These are phyloP conservation scores for Halichoeres trimaculatus DNA, from an alignment of 2,113 vertebrate genomes.

Conservation along the genomic window DNA sequence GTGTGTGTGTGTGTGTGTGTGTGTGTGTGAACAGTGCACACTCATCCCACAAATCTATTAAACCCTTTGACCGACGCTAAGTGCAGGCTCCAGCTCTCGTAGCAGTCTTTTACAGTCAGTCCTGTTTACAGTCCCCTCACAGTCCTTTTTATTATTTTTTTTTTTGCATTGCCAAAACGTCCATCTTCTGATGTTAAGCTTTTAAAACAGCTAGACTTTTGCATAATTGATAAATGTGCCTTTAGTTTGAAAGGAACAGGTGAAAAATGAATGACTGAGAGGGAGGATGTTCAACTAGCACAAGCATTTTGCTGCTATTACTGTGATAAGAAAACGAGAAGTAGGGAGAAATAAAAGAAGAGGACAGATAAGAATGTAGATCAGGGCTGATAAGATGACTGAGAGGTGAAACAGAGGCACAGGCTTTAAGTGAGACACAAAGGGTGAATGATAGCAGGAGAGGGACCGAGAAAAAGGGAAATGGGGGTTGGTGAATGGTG, in stretches of 20 bases:
- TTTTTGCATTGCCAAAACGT: constrained; percentile 12
- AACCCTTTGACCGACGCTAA: constrained; percentile 60
- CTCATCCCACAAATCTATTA: constrained; percentile 56
- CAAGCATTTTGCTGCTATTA: constrained; percentile 9
- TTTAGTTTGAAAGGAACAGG: constrained; percentile 58
- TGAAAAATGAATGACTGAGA: constrained; percentile 42
- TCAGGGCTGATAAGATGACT: not conserved
- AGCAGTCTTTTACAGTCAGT: constrained; percentile 65
- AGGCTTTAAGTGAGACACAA: constrained; percentile 43
- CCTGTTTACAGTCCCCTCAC: constrained; percentile 50
- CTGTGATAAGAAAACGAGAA: not conserved
- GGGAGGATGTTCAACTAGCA: constrained; percentile 4
- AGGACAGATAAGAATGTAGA: constrained; percentile 7
- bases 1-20: constrained; percentile 22
- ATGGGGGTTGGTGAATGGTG: not conserved
- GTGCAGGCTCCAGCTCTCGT: constrained; percentile 75
- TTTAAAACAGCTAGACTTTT: constrained; percentile 37
- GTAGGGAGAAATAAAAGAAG: constrained; percentile 2
- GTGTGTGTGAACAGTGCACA: constrained; percentile 4
- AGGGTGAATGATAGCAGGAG: constrained; percentile 51
- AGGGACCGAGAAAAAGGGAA: constrained; percentile 6
- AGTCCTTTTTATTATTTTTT: constrained; percentile 40
- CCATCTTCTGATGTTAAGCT: constrained; percentile 16
- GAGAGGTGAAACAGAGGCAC: constrained; percentile 11
- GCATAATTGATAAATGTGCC: constrained; percentile 59